phyloP scores from a whole-genome alignment of 2,113 vertebrate species.

The Pantherophis guttatus region DNA sequence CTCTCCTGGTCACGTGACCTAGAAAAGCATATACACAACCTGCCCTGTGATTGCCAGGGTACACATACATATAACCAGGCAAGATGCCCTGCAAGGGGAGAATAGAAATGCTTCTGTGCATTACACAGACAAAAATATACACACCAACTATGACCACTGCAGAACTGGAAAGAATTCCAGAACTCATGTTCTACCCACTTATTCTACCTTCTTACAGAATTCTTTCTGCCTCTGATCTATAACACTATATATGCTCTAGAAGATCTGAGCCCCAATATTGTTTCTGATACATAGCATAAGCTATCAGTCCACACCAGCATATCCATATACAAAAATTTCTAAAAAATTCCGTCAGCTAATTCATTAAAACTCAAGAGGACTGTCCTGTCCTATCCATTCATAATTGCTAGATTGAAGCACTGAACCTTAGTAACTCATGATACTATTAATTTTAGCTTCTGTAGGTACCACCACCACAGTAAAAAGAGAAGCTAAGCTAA shows the following conservation, averaged over 20 bases:
- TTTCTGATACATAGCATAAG: neutral
- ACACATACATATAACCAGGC: neutral
- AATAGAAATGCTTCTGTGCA: neutral
- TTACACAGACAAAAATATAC: neutral
- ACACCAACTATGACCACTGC: neutral
- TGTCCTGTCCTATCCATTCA: neutral
- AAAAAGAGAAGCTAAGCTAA: constrained; percentile 10
- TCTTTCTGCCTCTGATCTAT: neutral
- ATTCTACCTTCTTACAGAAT: neutral
- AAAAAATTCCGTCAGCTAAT: neutral
- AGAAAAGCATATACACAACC: neutral
- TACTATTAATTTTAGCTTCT: constrained; percentile 4
- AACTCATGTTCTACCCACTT: neutral
- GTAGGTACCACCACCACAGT: constrained; percentile 13
- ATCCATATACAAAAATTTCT: neutral
- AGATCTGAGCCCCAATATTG: neutral
- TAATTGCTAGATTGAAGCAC: neutral
- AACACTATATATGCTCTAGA: neutral
- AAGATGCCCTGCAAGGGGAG: neutral
- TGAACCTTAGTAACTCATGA: neutral
- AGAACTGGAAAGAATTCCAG: neutral
- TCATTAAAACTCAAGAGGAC: neutral
- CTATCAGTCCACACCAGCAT: neutral
- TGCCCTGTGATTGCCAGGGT: neutral
- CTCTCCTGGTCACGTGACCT: neutral